A percentile compares a stretch with the other conserved stretches of the same genome.
Evolutionary conservation across 2,888 invertebrate genomes (phyloP).

Genomic region (Amblyjoppa fuscipennis): DNA sequence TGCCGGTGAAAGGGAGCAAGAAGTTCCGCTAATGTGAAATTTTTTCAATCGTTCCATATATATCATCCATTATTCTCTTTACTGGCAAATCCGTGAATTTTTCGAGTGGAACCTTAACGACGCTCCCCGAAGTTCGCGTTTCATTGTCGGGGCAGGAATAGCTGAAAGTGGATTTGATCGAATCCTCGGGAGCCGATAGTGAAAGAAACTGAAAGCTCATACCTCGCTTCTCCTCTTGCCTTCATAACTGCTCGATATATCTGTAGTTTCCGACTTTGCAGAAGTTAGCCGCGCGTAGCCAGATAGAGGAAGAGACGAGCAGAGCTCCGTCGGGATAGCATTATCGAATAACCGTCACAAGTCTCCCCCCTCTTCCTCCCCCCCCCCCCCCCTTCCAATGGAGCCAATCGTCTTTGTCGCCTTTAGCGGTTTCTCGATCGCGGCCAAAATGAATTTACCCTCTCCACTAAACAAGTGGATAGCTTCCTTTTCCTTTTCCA

Average conservation of each 20-base stretch:
- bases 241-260: slow-evolving; percentile 4
- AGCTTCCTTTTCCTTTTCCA: slow-evolving; percentile 9
- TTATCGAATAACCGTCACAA: slow-evolving; percentile 65
- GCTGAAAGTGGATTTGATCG: background rate
- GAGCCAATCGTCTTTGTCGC: slow-evolving; percentile 62
- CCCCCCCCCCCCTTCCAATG: background rate
- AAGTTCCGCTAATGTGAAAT: slow-evolving; percentile 1
- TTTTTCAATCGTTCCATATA: background rate
- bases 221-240: background rate
- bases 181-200: background rate
- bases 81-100: background rate
- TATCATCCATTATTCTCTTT: background rate
- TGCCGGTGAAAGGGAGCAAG: background rate
- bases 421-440: slow-evolving; percentile 62
- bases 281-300: slow-evolving; percentile 17
- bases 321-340: background rate
- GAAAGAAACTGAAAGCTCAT: slow-evolving; percentile 27
- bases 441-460: slow-evolving; percentile 65
- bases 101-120: slow-evolving; percentile 9
- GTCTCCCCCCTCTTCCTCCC: slow-evolving; percentile 31
- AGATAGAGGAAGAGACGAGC: slow-evolving; percentile 18
- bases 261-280: background rate
- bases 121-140: background rate
- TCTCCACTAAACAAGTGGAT: slow-evolving; percentile 29
- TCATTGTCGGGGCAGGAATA: background rate